Evolutionary conservation across 2,113 vertebrate species (phyloP), one percentile per base, ranked within the genome.

Genomic region (Bubalus kerabau): DNA sequence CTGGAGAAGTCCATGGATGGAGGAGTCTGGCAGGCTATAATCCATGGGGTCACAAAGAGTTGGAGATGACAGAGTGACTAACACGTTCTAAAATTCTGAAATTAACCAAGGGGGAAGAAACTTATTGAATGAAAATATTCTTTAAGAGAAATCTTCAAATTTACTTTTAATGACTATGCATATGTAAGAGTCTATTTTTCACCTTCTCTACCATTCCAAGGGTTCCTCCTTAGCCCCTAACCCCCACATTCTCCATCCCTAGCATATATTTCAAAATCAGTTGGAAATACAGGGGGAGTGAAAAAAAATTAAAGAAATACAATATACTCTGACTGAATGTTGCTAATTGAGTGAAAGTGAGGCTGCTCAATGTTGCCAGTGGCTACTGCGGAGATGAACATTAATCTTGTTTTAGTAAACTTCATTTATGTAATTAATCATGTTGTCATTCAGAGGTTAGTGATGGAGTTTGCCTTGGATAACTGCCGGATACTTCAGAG

Each of bases 341-440:
- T 62, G 46, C 46, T 84, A 71, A 95, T 17, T 76, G 86, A 93
- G 94, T 64, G 13, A 67, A 88, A 60, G 67, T 30, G 11, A 83
- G 50, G 40, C 74, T 7, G 32, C 30, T 76, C 15, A 24, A 7
- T 28, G 74, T 95, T 97, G 62, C 84, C 90, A 57, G 85, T 40
- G 30, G 32, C 60, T 91, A 84, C 81, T 46, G 57, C 9, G 21
- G 81, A 88, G 74, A 87, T 90, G 74, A 88, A 85, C 93, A 96
- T 96, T 95, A 92, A 86, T 98, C 94, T 96, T 96, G 36, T 62
- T 96, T 97, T 86, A 92, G 74, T 50, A 80, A 97, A 96, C 56
- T 85, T 83, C 48, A 81, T 92, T 94, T 87, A 46, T 81, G 12
- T 78, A 95, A 83, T 98, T 82, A 90, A 97, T 97, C 95, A 92